Evolutionary conservation across 2,797 vertebrate species (phyloP).

Genomic region (Tapera naevia): DNA sequence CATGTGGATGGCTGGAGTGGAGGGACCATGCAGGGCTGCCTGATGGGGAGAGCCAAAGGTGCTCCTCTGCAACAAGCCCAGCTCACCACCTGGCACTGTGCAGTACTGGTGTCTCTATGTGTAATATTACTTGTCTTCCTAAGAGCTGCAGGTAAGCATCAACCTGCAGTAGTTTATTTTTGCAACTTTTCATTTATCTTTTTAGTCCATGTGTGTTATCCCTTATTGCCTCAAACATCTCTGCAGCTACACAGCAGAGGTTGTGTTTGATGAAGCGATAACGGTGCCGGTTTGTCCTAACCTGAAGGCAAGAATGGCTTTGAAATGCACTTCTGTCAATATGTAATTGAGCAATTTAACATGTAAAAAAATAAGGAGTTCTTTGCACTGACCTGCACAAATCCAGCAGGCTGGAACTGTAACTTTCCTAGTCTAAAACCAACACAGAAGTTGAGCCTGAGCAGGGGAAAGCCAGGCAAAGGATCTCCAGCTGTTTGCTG

Average conservation of each 20-base stretch:
- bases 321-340: not conserved
- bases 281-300: accelerated
- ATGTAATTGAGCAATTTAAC: not conserved
- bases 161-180: not conserved
- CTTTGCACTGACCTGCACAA: not conserved
- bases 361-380: not conserved
- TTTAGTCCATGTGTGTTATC: accelerated
- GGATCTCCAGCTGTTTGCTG: not conserved
- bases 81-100: accelerated
- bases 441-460: too few species aligned
- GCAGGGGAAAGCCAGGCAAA: not conserved
- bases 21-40: not conserved
- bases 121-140: accelerated
- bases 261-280: not conserved
- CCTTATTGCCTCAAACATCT: too few species aligned
- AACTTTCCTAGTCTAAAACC: not conserved
- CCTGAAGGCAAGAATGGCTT: not conserved
- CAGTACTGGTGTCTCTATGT: accelerated
- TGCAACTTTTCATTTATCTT: not conserved
- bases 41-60: not conserved
- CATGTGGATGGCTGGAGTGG: too few species aligned
- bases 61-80: accelerated
- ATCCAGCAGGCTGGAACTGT: not conserved
- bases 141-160: not conserved
- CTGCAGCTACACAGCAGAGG: too few species aligned